Evolutionary conservation across 30 jellyfish, hydroid and myxozoan genomes (phyloP), one percentile per base, ranked within the genome.

Genomic region (Cassiopea andromeda): DNA sequence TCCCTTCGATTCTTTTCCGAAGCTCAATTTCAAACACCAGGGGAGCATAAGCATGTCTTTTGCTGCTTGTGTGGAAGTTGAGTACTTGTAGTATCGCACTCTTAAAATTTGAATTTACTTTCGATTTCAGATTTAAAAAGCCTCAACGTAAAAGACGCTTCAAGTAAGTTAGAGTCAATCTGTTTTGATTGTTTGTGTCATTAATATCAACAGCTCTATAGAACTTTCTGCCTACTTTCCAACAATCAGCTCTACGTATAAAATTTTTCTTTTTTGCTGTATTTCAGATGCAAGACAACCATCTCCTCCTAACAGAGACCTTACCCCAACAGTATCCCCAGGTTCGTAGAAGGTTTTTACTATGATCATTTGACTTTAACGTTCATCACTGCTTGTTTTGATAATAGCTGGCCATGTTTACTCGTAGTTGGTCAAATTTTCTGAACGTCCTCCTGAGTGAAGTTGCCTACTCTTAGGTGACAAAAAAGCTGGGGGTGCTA

Each of bases 241-340:
- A 3, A 54, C 64, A 10, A 54, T 27, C 38, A 27, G 38, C 38
- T 27, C 38, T 27, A 27, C 38, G 38, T 27, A 54, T 54, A 54
- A 54, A 54, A 54, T 10, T 54, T 44, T 44, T 44, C 10, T 27
- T 48, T 44, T 0, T n/a, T 3, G 60, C 27, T 5, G 57, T 76
- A 12, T 69, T 58, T 73, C 73, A 86, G 93, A 75, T 75, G 75
- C 38, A 59, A 77, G 93, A 77, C 88, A 60, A 18, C 93, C 83
- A 61, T 77, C 15, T 54, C 93, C 83, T 18, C 84, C 87, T 7
- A 67, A 58, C 64, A 54, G 64, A 54, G 64, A 54, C 4, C 2
- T 77, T 16, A 85, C 74, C 45, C 93, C 93, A 74, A 86, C 93
- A 10, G 46, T 86, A 7, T 60, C 93, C 7, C 89, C 93, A 86